These are phyloP conservation scores for Scaptomyza polygonia DNA, from an alignment of 2,888 invertebrate genomes.

Conservation along the genomic window DNA sequence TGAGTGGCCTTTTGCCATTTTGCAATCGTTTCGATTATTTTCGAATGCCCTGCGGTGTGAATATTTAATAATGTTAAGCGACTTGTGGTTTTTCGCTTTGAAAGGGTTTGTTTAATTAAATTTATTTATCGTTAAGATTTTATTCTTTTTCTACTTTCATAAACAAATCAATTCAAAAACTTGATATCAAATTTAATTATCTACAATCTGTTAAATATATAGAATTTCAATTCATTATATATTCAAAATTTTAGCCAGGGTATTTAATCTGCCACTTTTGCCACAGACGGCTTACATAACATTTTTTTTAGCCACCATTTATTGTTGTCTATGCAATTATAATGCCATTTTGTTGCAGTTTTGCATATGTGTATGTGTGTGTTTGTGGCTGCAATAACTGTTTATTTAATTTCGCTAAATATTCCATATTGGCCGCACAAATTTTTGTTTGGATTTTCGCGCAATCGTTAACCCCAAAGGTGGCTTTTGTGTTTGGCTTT, in stretches of 20 bases:
- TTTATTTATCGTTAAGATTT: too few relatives aligned
- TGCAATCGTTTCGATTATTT: constrained; percentile 16
- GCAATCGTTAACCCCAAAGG: constrained; percentile 68
- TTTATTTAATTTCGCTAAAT: constrained; percentile 60
- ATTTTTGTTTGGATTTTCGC: constrained; percentile 51
- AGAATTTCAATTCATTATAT: background rate
- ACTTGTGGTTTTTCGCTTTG: background rate
- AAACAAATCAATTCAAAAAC: background rate
- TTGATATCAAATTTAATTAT: too few relatives aligned
- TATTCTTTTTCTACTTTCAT: too few relatives aligned
- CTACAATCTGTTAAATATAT: background rate
- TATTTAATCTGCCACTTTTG: constrained; percentile 11
- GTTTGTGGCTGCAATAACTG: constrained; percentile 44
- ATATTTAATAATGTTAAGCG: background rate
- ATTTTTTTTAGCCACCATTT: constrained; percentile 23
- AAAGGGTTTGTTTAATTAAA: too few relatives aligned
- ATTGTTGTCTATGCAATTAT: constrained; percentile 65
- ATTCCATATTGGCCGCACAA: constrained; percentile 60
- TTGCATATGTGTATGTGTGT: constrained; percentile 9
- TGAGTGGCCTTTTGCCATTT: constrained; percentile 52
- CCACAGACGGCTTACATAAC: background rate
- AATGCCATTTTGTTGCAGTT: constrained; percentile 58
- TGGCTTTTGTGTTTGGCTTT: constrained; percentile 75
- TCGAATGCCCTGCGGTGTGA: constrained; percentile 28
- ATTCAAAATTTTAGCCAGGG: constrained; percentile 14